These are phyloP conservation scores for Campoplex capitator DNA, from an alignment of 2,888 invertebrate species.

Conservation along the genomic window DNA sequence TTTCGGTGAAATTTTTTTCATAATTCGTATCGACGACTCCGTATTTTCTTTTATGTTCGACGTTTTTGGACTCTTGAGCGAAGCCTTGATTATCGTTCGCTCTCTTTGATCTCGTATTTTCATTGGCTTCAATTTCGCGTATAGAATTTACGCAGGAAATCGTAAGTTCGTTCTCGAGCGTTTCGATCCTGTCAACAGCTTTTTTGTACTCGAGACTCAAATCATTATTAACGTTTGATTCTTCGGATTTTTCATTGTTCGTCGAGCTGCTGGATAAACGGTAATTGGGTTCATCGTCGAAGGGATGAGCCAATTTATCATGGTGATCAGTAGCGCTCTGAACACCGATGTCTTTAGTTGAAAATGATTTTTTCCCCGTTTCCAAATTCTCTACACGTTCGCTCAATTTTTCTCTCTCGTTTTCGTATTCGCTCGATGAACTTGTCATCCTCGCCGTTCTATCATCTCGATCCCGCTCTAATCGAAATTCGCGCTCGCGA, in stretches of 20 bases:
- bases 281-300: slow-evolving; percentile 18
- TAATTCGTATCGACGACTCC: slow-evolving; percentile 25
- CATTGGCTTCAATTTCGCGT: slow-evolving; percentile 22
- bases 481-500: slow-evolving; percentile 66
- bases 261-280: slow-evolving; percentile 26
- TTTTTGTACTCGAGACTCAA: slow-evolving; percentile 69
- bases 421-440: slow-evolving; percentile 8
- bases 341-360: slow-evolving; percentile 40
- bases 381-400: slow-evolving; percentile 65
- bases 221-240: slow-evolving; percentile 8
- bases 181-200: slow-evolving; percentile 67
- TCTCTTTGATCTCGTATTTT: slow-evolving; percentile 19
- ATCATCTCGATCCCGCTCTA: slow-evolving; percentile 42
- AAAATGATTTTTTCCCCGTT: slow-evolving; percentile 14
- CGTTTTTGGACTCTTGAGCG: slow-evolving; percentile 27
- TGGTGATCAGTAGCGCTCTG: slow-evolving; percentile 38
- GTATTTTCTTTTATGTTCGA: slow-evolving; percentile 37
- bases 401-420: slow-evolving; percentile 52
- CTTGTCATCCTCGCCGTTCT: slow-evolving; percentile 8
- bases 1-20: slow-evolving; percentile 34
- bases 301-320: slow-evolving; percentile 35
- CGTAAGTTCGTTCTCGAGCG: slow-evolving; percentile 70
- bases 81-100: slow-evolving; percentile 36
- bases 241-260: slow-evolving; percentile 34
- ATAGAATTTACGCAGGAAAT: slow-evolving; percentile 40